phyloP scores from a whole-genome alignment of 2,888 invertebrate genomes.

The Brachyptera putata region DNA sequence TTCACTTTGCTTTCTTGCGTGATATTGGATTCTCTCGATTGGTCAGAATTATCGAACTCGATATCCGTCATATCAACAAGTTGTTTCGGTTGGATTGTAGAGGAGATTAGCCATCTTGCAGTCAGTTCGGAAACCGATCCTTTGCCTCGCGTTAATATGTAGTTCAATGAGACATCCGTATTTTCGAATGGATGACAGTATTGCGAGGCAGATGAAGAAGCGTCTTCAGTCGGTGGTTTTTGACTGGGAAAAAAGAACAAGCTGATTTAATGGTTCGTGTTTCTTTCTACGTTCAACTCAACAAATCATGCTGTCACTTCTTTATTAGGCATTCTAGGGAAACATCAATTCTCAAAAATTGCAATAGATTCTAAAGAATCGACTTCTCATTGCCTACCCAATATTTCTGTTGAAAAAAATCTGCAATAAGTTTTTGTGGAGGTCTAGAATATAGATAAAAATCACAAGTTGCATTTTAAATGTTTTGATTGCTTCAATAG shows the following conservation, averaged over 20 bases:
- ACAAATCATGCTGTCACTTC: too few relatives aligned
- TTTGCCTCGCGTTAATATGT: slow-evolving; percentile 45
- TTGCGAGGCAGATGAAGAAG: background rate
- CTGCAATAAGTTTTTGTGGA: too few relatives aligned
- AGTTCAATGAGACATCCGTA: slow-evolving; percentile 41
- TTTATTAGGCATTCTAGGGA: too few relatives aligned
- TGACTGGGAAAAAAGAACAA: slow-evolving; percentile 38
- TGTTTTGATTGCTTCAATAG: too few relatives aligned
- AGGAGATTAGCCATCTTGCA: slow-evolving; percentile 77
- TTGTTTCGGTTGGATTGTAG: slow-evolving; percentile 62
- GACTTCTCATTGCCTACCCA: too few relatives aligned
- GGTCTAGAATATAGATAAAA: too few relatives aligned
- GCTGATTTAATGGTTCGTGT: too few relatives aligned
- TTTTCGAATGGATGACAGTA: slow-evolving; percentile 19
- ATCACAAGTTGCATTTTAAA: too few relatives aligned
- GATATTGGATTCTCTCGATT: background rate
- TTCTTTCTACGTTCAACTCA: too few relatives aligned
- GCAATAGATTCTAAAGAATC: too few relatives aligned
- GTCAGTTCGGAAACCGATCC: slow-evolving; percentile 85
- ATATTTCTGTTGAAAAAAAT: too few relatives aligned
- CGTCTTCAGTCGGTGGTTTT: slow-evolving; percentile 36
- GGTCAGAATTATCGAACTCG: slow-evolving; percentile 37
- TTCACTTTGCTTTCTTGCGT: background rate
- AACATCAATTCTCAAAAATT: too few relatives aligned
- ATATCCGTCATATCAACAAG: slow-evolving; percentile 44